phyloP scores from a whole-genome alignment of 2,888 invertebrate genomes.

The Drosophila nr. perissopoda region DNA sequence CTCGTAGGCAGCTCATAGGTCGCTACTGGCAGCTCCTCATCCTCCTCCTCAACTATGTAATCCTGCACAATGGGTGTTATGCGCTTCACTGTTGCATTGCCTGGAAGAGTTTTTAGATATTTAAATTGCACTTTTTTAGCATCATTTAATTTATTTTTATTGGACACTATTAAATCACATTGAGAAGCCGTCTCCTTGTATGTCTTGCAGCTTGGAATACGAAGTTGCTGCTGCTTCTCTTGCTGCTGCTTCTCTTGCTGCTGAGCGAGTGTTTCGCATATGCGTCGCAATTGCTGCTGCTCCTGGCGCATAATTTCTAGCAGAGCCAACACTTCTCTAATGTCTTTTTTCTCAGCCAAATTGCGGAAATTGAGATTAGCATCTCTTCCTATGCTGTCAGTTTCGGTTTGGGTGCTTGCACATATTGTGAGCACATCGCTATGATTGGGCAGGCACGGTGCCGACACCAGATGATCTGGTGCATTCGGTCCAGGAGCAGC shows the following conservation, averaged over 20 bases:
- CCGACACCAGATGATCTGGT: constrained; percentile 5
- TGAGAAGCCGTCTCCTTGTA: constrained; percentile 61
- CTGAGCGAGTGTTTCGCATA: constrained; percentile 59
- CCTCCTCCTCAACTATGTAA: constrained; percentile 63
- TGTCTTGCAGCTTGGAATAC: constrained; percentile 1
- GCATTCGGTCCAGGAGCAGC: constrained; percentile 5
- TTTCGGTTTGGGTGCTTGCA: constrained; percentile 83
- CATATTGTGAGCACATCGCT: constrained; percentile 78
- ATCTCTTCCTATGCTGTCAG: constrained; percentile 6
- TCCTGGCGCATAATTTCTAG: constrained; percentile 72
- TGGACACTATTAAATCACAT: constrained; percentile 47
- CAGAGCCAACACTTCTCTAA: constrained; percentile 60
- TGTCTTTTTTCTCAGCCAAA: constrained; percentile 72
- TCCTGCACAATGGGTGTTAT: constrained; percentile 58
- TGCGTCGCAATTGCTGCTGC: constrained; percentile 69
- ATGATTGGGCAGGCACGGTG: constrained; percentile 3
- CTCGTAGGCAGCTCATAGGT: constrained; percentile 28
- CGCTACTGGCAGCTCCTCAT: constrained; percentile 21
- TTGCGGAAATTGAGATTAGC: constrained; percentile 33
- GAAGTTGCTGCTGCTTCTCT: constrained; percentile 12
- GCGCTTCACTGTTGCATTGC: constrained; percentile 42
- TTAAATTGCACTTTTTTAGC: not conserved
- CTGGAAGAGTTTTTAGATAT: constrained; percentile 17
- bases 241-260: constrained; percentile 38
- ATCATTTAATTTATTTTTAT: constrained; percentile 33